Evolutionary conservation across 2,113 vertebrate species (phyloP).

Genomic region (Mellivora capensis): DNA sequence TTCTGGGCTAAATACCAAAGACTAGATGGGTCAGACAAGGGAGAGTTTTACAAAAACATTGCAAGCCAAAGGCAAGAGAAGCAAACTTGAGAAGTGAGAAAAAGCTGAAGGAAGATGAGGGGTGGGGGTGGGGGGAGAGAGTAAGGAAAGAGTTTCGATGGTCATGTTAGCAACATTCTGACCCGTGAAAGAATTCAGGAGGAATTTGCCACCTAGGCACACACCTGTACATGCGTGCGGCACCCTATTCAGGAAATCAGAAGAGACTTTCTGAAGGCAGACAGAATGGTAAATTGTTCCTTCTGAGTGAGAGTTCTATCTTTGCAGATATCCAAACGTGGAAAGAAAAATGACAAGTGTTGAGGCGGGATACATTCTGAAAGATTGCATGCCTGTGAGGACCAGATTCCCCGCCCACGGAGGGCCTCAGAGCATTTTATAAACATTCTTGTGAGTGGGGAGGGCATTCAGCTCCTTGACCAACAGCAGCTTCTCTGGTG

Average conservation of each 20-base stretch:
- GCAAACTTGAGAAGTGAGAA: neutral
- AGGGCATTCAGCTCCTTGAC: neutral
- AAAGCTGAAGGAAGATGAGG: neutral
- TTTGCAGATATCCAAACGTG: neutral
- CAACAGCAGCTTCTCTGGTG: neutral
- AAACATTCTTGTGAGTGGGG: neutral
- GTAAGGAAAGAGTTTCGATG: neutral
- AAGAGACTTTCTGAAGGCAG: neutral
- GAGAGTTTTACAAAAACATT: neutral
- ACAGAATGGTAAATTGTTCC: neutral
- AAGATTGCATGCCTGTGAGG: neutral
- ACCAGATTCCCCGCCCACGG: neutral
- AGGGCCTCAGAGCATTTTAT: neutral
- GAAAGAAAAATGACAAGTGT: neutral
- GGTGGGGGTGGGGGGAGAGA: neutral
- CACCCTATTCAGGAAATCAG: neutral
- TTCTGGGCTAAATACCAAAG: slow-evolving; percentile 53
- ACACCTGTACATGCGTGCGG: rapidly evolving
- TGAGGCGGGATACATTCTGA: neutral
- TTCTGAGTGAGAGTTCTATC: neutral
- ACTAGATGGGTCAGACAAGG: neutral
- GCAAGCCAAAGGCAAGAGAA: neutral
- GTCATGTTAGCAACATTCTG: neutral
- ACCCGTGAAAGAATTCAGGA: neutral
- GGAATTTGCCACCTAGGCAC: neutral